Evolutionary conservation across 1,140 invertebrate genomes (phyloP), one percentile per base, ranked within the genome.

Genomic region (Bombus turneri): DNA sequence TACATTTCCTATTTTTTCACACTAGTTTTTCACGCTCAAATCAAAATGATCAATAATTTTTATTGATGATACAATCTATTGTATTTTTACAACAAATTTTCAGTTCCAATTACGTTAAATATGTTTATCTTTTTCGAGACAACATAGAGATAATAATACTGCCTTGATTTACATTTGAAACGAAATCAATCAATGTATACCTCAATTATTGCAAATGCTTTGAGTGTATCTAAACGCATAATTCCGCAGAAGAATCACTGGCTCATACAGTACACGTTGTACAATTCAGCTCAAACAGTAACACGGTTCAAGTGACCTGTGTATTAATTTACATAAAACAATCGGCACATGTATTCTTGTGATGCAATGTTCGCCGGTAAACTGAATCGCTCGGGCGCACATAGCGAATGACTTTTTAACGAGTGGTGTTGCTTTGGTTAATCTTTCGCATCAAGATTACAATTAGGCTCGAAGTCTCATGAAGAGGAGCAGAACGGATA

Each of bases 321-420:
- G 66, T 41, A 15, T 53, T 74, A 81, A 88, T 88, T 88, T 86
- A 62, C 43, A 85, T 73, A 75, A 74, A 81, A 88, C 31, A 66
- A 41, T 71, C 22, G 18, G 25, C 41, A 41, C n/a, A 25, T 47
- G 28, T 43, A 71, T 53, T 22, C n/a, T 53, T 28, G 12, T 22
- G 47, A 72, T 25, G 47, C 34, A 59, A 73, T 37, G n/a, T 15
- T 64, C 71, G 12, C 22, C 41, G 22, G 22, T 28, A 41, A 74
- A 82, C 41, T 62, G 12, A 81, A 81, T 73, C 31, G 22, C 39
- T 64, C 69, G 28, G n/a, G 13, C 13, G 15, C 12, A 10, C 28
- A 22, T 28, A 43, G 13, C 0, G n/a, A 59, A 59, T 47, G 18
- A 81, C 28, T 72, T 39, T 59, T 81, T 81, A 81, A 81, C 28